These are phyloP conservation scores for Hippocampus zosterae DNA, from an alignment of 2,113 vertebrate species.

Conservation along the genomic window DNA sequence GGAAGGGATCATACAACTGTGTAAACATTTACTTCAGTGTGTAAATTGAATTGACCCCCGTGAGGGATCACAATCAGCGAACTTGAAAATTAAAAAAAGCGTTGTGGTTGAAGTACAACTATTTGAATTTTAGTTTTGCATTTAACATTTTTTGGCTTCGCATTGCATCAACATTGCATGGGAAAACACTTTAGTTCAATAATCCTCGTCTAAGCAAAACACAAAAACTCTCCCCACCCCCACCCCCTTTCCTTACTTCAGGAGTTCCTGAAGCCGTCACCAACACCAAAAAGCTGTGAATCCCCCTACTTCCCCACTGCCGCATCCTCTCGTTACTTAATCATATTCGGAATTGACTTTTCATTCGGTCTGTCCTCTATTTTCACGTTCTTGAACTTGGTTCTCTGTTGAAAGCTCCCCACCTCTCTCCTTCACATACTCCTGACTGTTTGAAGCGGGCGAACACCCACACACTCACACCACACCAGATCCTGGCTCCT, in stretches of 20 bases:
- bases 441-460: conserved; percentile 56
- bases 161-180: too few species aligned
- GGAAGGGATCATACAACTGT: not conserved
- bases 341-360: conserved; percentile 29
- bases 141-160: too few species aligned
- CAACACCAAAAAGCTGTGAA: conserved; percentile 19
- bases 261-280: conserved; percentile 12
- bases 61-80: too few species aligned
- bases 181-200: not conserved
- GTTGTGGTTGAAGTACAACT: too few species aligned
- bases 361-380: conserved; percentile 32
- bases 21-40: too few species aligned
- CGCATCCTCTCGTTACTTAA: conserved; percentile 23
- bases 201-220: conserved; percentile 11
- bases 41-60: too few species aligned
- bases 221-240: conserved; percentile 9
- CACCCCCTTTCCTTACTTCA: conserved; percentile 14
- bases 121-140: too few species aligned
- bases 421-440: conserved; percentile 28
- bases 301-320: conserved; percentile 12
- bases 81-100: too few species aligned
- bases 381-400: conserved; percentile 32
- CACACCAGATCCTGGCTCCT: conserved; percentile 40
- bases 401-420: conserved; percentile 41
- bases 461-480: conserved; percentile 59